Conservation (phyloP, 2,888 invertebrate genomes). For the Oxyteleia sp. region DNA sequence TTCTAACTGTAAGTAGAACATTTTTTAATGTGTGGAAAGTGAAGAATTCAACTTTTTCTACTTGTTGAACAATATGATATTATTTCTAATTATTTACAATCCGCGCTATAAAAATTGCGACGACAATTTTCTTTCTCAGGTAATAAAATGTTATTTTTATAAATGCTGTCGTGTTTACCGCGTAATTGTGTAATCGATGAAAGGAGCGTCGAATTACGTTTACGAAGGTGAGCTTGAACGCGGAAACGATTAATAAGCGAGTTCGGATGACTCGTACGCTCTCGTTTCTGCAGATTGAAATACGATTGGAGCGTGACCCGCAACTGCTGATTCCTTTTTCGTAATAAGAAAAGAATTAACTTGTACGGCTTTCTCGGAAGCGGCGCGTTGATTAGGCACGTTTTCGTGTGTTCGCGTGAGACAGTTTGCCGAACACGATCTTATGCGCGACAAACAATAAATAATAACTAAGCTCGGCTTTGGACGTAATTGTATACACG, state of each 20-base stretch:
- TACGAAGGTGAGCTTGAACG: slow-evolving; percentile 27
- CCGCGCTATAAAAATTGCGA: no score
- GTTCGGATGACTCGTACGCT: slow-evolving; percentile 46
- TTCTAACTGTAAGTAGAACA: no score
- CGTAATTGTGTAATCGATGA: slow-evolving; percentile 48
- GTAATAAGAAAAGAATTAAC: slow-evolving; percentile 48
- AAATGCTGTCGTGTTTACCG: slow-evolving; percentile 46
- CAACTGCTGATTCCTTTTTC: slow-evolving; percentile 63
- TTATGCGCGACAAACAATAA: slow-evolving; percentile 27
- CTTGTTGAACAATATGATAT: no score
- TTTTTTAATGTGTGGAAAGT: no score
- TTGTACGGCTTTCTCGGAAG: slow-evolving; percentile 60
- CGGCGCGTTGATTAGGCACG: slow-evolving; percentile 64
- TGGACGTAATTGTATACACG: no score
- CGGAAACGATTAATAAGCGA: slow-evolving; percentile 67
- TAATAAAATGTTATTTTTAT: no score
- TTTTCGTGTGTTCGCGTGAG: slow-evolving; percentile 29
- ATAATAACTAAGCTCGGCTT: slow-evolving; percentile 6
- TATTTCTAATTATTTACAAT: no score
- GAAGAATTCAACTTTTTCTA: no score
- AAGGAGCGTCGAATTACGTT: slow-evolving; percentile 46
- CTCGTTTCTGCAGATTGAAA: slow-evolving; percentile 65
- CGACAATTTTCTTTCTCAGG: no score
- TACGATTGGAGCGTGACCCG: slow-evolving; percentile 65
- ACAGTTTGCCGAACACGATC: slow-evolving; percentile 45